A percentile compares a stretch with the other conserved stretches of the same genome.
phyloP scores from a whole-genome alignment of 2,888 invertebrate genomes.

The Chirona hameri region DNA sequence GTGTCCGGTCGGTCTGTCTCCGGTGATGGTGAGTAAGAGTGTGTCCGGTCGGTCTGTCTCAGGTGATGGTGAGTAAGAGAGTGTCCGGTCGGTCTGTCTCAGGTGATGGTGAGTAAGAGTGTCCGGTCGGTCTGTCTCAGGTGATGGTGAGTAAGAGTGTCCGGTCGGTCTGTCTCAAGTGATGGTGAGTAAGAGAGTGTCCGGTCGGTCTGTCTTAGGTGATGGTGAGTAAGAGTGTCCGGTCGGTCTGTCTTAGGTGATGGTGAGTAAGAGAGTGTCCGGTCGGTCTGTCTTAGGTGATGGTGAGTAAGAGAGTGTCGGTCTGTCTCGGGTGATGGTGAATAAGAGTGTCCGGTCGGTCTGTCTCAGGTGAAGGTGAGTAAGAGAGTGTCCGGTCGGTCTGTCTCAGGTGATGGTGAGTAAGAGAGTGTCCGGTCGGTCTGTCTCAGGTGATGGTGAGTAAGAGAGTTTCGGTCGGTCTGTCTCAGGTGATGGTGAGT shows the following conservation, averaged over 20 bases:
- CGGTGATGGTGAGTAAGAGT: constrained; percentile 59
- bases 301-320: constrained; percentile 55
- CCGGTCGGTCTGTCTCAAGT: constrained; percentile 46
- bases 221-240: constrained; percentile 73
- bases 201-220: constrained; percentile 40
- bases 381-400: neutral
- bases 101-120: constrained; percentile 65
- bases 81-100: neutral
- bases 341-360: constrained; percentile 45
- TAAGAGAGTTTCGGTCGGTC: neutral
- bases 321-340: constrained; percentile 47
- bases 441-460: constrained; percentile 54
- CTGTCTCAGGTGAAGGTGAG: constrained; percentile 54
- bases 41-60: neutral
- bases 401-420: constrained; percentile 54
- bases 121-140: constrained; percentile 52
- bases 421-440: neutral
- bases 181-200: constrained; percentile 57
- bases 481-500: constrained; percentile 55
- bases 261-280: constrained; percentile 57
- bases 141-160: constrained; percentile 71
- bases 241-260: constrained; percentile 41
- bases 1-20: neutral
- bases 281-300: constrained; percentile 41
- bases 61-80: constrained; percentile 59